Percentiles rank a stretch among this genome's conserved stretches.
Evolutionary conservation across 2,888 invertebrate species (phyloP).

Genomic region (Acanthacorydalis orientalis): DNA sequence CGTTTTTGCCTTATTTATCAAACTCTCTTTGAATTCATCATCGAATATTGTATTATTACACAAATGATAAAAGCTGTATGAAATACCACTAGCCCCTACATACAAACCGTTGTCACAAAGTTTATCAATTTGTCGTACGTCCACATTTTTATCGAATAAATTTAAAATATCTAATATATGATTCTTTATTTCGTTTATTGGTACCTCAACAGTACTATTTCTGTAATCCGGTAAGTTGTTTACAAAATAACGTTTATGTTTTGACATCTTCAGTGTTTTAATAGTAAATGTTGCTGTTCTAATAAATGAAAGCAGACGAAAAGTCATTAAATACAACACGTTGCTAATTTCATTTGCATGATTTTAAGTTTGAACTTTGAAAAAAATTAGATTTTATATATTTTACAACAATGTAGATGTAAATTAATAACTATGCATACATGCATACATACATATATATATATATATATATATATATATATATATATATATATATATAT

Average conservation of each 20-base stretch:
- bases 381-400: no score
- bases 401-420: no score
- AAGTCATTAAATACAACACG: no score
- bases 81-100: conserved; percentile 51
- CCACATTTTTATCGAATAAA: conserved; percentile 15
- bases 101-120: conserved; percentile 45
- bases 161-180: conserved; percentile 12
- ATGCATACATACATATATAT: no score
- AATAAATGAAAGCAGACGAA: no score
- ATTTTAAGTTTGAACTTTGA: no score
- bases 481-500: no score
- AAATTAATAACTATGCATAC: no score
- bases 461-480: no score
- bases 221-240: conserved; percentile 7
- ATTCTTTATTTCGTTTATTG: conserved; percentile 7
- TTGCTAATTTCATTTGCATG: no score
- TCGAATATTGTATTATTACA: conserved; percentile 34
- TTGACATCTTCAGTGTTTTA: not conserved
- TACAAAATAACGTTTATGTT: conserved; percentile 6
- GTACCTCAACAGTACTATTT: conserved; percentile 7
- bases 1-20: conserved; percentile 38
- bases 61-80: conserved; percentile 60
- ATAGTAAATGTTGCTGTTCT: not conserved
- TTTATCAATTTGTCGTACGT: conserved; percentile 19
- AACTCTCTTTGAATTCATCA: conserved; percentile 25